These are phyloP conservation scores for Cyaniris semiargus DNA, from an alignment of 2,888 invertebrate species.

Conservation along the genomic window DNA sequence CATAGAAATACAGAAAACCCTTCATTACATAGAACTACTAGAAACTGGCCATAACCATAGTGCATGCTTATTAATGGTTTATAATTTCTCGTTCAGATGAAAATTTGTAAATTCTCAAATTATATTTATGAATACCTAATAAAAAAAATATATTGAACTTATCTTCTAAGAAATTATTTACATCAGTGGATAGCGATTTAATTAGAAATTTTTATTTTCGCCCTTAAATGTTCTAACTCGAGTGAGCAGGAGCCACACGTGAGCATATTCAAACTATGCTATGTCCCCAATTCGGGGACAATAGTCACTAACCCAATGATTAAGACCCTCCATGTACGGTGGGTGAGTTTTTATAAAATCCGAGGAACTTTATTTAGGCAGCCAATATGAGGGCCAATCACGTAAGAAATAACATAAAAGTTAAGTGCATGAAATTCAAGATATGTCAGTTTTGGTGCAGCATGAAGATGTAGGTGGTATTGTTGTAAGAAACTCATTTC, in stretches of 20 bases:
- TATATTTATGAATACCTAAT: no score
- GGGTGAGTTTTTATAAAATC: conserved; percentile 18
- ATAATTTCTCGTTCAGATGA: no score
- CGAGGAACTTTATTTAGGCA: conserved; percentile 26
- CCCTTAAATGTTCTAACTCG: conserved; percentile 5
- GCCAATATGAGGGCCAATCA: conserved; percentile 20
- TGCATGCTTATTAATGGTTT: not conserved
- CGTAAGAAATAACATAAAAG: conserved; percentile 28
- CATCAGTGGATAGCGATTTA: not conserved
- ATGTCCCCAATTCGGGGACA: conserved; percentile 21
- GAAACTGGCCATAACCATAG: not conserved
- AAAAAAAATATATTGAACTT: no score
- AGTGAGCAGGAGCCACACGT: not conserved
- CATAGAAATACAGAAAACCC: not conserved
- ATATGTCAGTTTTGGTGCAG: conserved; percentile 24
- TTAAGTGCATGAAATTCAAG: conserved; percentile 27
- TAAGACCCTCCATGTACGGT: conserved; percentile 25
- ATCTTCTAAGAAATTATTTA: no score
- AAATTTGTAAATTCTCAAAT: no score
- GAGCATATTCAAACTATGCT: conserved; percentile 28
- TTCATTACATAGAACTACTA: not conserved
- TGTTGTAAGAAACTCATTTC: not conserved
- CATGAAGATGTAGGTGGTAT: conserved; percentile 26
- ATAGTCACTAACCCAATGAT: conserved; percentile 30
- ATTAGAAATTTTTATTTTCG: not conserved